Percentiles rank a stretch among this genome's conserved stretches.
Evolutionary conservation across 2,888 invertebrate genomes (phyloP).

Genomic region (Osmoderma eremita): DNA sequence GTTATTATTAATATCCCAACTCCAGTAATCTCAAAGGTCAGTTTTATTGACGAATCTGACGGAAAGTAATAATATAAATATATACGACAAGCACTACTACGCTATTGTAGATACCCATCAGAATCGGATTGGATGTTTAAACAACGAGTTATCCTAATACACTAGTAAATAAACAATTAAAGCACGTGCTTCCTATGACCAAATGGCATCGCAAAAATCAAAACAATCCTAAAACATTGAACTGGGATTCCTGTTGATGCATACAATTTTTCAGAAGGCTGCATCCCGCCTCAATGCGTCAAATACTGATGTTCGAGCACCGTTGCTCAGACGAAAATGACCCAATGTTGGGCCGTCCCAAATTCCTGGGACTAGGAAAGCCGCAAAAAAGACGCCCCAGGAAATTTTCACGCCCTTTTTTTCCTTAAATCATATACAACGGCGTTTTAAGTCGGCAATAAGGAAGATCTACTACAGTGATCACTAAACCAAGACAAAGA

Average conservation of each 20-base stretch:
- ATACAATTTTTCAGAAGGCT: background rate
- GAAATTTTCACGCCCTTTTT: constrained; percentile 19
- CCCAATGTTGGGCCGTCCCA: constrained; percentile 16
- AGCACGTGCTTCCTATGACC: constrained; percentile 10
- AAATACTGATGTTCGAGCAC: background rate
- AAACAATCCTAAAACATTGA: constrained; percentile 18
- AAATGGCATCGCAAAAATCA: constrained; percentile 17
- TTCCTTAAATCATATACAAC: constrained; percentile 1
- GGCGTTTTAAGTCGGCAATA: background rate
- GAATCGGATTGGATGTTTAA: background rate
- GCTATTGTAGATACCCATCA: no score
- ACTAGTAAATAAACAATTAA: constrained; percentile 14
- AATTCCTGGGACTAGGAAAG: constrained; percentile 11
- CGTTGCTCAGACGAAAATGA: constrained; percentile 3
- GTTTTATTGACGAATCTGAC: no score
- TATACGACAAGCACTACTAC: no score
- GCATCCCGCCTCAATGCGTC: background rate
- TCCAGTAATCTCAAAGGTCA: no score
- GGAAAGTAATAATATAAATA: no score
- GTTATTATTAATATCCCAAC: no score
- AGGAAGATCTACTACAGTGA: background rate
- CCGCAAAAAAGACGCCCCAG: constrained; percentile 18
- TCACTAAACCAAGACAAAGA: constrained; percentile 16
- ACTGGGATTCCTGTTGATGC: background rate
- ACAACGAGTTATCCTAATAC: background rate